Conservation (phyloP, 2,113 vertebrate genomes). For the Mormyrus lacerda region DNA sequence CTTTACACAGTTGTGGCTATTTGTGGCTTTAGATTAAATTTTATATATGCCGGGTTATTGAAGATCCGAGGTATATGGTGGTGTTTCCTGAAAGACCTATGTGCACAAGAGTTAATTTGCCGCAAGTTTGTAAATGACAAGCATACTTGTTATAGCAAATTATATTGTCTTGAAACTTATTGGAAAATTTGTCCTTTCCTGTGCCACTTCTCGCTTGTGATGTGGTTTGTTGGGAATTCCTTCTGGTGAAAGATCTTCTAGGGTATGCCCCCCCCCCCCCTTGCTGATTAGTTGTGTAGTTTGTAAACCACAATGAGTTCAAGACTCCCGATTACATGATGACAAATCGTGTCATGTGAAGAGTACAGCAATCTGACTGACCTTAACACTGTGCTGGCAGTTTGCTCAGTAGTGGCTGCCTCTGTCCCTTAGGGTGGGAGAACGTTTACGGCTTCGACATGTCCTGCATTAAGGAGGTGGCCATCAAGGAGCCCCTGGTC, state of each 20-base stretch:
- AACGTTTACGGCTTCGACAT: slow-evolving; percentile 89
- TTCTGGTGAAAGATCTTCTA: background rate
- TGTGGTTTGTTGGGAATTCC: background rate
- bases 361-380: background rate
- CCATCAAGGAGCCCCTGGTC: slow-evolving; percentile 84
- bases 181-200: background rate
- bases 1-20: background rate
- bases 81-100: background rate
- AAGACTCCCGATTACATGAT: background rate
- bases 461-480: slow-evolving; percentile 90
- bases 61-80: background rate
- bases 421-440: slow-evolving; percentile 76
- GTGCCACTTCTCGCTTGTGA: background rate
- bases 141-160: background rate
- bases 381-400: background rate
- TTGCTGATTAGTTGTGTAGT: background rate
- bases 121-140: background rate
- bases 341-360: background rate
- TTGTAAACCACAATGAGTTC: background rate
- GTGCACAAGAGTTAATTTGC: background rate
- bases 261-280: background rate
- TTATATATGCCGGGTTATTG: background rate
- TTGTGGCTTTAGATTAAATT: background rate
- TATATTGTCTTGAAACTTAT: background rate
- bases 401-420: background rate